Evolutionary conservation across 2,888 invertebrate species (phyloP).

Genomic region (Epirrhoe alternata): DNA sequence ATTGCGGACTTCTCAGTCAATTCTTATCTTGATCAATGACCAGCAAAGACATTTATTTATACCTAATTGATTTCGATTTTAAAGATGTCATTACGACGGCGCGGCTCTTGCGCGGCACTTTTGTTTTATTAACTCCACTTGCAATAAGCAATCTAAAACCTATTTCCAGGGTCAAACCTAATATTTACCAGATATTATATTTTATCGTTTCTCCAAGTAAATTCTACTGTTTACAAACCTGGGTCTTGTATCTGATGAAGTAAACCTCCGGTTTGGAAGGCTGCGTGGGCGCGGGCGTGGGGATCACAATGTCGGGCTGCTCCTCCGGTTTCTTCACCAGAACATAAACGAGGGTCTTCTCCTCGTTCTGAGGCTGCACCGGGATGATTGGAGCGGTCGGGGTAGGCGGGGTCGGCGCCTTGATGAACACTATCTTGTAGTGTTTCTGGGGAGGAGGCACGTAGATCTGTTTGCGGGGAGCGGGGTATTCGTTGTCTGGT

Average conservation of each 20-base stretch:
- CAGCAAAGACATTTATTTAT: too few relatives aligned
- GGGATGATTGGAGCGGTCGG: conserved; percentile 87
- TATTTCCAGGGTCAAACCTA: conserved; percentile 18
- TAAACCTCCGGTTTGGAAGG: conserved; percentile 96
- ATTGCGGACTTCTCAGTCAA: too few relatives aligned
- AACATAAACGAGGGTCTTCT: conserved; percentile 95
- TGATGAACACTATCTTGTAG: conserved; percentile 94
- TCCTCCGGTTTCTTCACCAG: conserved; percentile 95
- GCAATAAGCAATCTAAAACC: conserved; percentile 1
- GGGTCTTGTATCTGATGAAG: conserved; percentile 95
- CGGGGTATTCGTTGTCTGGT: conserved; percentile 91
- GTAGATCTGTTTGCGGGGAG: conserved; percentile 84
- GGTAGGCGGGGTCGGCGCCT: conserved; percentile 87
- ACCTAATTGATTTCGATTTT: too few relatives aligned
- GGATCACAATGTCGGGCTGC: conserved; percentile 91
- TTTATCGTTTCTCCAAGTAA: not conserved
- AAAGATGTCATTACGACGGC: conserved; percentile 25
- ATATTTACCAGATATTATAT: too few relatives aligned
- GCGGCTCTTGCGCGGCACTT: conserved; percentile 21
- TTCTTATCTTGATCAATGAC: not conserved
- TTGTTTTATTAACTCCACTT: conserved; percentile 30
- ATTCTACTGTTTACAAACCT: conserved; percentile 77
- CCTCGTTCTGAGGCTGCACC: conserved; percentile 92
- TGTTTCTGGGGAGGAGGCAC: conserved; percentile 89
- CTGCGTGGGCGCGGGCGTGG: conserved; percentile 92